Evolutionary conservation across 2,888 invertebrate species (phyloP), one percentile per base, ranked within the genome.

Genomic region (Melieria omissa): DNA sequence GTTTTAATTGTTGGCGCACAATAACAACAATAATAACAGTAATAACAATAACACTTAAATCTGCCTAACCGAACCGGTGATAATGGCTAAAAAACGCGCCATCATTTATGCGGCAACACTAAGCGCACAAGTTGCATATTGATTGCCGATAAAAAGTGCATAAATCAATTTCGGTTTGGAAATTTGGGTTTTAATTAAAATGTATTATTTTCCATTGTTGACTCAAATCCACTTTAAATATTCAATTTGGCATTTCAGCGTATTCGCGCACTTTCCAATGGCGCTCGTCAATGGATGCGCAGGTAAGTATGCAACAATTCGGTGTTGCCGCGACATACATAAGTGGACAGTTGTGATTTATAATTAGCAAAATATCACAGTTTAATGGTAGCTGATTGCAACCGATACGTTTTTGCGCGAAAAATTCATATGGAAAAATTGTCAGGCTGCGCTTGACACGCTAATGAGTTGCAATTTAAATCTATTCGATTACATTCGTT

Each of bases 171-270:
- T 52, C 14, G 61, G 44, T 8, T 58, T 14, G 12, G n/a, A 8
- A 42, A 14, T 14, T 61, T 49, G 44, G 41, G 44, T 61, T 68
- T 61, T 61, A 68, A 68, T 68, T 49, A 61, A 68, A 68, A 61
- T 61, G 49, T 52, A 52, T 68, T 61, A 52, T 14, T 42, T 52
- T 61, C 68, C n/a, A 45, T 61, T 68, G 45, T 68, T 52, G 14
- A 61, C 0, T 52, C 14, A 52, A 52, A 52, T 52, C 0, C 52
- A 52, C 52, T 52, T 52, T 14, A 52, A 29, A 52, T 52, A 52
- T n/a, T 52, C 52, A 52, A 52, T 52, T 52, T n/a, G 14, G 12
- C 8, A 49, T 29, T 29, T 29, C 29, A 29, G 29, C 29, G 29
- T 29, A 3, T 29, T 29, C 2, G 29, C 29, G 29, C 29, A 3